Percentiles rank a stretch among this genome's conserved stretches.
These are phyloP conservation scores for Thumatha senex DNA, from an alignment of 2,888 invertebrate species.

Conservation along the genomic window DNA sequence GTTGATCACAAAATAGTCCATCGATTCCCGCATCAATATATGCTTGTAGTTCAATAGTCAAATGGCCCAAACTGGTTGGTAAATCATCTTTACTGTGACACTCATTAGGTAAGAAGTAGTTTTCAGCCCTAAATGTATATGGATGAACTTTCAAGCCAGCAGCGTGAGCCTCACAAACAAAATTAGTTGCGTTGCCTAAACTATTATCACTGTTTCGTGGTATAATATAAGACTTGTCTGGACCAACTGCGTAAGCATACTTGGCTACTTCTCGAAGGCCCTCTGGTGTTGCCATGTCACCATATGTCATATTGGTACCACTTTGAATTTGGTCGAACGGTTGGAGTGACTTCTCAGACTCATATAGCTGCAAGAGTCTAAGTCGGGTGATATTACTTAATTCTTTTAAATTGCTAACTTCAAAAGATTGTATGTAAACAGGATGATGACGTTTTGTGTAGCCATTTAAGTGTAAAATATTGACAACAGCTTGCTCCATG, in stretches of 20 bases:
- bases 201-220: constrained; percentile 57
- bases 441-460: constrained; percentile 55
- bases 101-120: constrained; percentile 62
- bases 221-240: constrained; percentile 69
- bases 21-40: constrained; percentile 68
- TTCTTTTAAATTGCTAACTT: constrained; percentile 66
- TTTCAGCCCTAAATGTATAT: constrained; percentile 74
- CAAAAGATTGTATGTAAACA: constrained; percentile 74
- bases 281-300: constrained; percentile 62
- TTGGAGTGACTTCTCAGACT: constrained; percentile 36
- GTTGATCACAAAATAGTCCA: constrained; percentile 72
- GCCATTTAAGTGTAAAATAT: constrained; percentile 60
- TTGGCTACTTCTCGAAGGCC: constrained; percentile 64
- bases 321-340: constrained; percentile 60
- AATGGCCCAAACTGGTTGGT: not conserved
- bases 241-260: constrained; percentile 71
- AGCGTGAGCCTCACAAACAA: constrained; percentile 64
- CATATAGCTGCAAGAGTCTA: constrained; percentile 62
- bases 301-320: constrained; percentile 60
- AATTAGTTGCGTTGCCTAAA: constrained; percentile 56
- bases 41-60: constrained; percentile 57
- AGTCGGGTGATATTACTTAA: constrained; percentile 62
- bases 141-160: constrained; percentile 69
- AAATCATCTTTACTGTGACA: constrained; percentile 46
- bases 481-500: constrained; percentile 61